Evolutionary conservation across 2,888 invertebrate genomes (phyloP), one percentile per base, ranked within the genome.

Genomic region (Tinea semifulvella): DNA sequence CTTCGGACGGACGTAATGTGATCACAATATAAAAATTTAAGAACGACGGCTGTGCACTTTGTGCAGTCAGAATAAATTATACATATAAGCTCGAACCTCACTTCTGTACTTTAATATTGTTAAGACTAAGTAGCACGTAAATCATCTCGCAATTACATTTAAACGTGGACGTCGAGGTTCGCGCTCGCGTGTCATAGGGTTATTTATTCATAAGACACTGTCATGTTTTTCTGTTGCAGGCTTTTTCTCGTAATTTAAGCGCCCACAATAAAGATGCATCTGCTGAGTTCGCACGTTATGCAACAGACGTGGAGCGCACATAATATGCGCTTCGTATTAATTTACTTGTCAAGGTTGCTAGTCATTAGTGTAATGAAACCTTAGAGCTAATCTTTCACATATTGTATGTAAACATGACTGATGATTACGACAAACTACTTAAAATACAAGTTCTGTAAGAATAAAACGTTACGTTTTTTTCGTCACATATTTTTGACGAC

Each of bases 281-380:
- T 16, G 19, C 19, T 18, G 47, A 47, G 48, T 47, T 50, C 47
- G 43, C 50, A 50, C 48, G 48, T 48, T 50, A 49, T 50, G 49
- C 50, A 49, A 50, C 44, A 27, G 38, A 27, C 27, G 43, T 14
- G 20, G 43, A 28, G 27, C 16, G 43, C 47, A 43, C 44, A 47
- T 50, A 49, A 50, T 49, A 39, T 44, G 43, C 44, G 44, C 44
- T 46, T 40, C 28, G 27, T 56, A 58, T 58, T 60, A 52, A 60
- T 60, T 57, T 56, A 56, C 50, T 52, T 53, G 56, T 53, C 53
- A 56, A 56, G 52, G 56, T 50, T 57, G 53, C 55, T 56, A 57
- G 56, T 57, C 57, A 58, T 59, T 55, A 57, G 51, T 50, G 56
- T 46, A 25, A 28, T n/a, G 43, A 31, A 28, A n/a, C n/a, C 43